Evolutionary conservation across 2,797 vertebrate species (phyloP).

Genomic region (Acanthis flammea): DNA sequence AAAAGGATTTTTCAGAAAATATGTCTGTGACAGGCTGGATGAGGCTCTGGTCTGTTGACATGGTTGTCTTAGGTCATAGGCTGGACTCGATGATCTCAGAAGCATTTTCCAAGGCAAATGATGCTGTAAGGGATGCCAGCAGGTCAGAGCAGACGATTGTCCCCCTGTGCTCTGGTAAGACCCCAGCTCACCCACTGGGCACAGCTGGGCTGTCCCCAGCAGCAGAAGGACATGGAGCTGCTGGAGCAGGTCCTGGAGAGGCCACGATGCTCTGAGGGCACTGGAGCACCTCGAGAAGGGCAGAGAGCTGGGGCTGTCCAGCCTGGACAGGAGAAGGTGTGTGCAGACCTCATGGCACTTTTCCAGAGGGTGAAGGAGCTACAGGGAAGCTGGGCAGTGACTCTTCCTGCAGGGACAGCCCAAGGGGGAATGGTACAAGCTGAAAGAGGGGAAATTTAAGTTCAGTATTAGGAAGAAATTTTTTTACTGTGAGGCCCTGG

Average conservation of each 20-base stretch:
- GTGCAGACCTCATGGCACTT: neutral
- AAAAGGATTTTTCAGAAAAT: neutral
- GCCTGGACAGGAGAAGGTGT: rapidly evolving
- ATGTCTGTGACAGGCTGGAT: neutral
- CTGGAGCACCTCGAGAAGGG: neutral
- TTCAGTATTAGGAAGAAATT: neutral
- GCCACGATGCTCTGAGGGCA: rapidly evolving
- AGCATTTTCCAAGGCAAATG: neutral
- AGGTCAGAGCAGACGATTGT: rapidly evolving
- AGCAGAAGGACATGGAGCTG: rapidly evolving
- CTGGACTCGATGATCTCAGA: neutral
- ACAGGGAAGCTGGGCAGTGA: rapidly evolving
- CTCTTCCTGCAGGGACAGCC: neutral
- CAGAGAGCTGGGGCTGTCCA: neutral
- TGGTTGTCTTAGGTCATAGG: rapidly evolving
- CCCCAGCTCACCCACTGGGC: rapidly evolving
- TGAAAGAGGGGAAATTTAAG: neutral
- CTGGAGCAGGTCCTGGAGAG: neutral
- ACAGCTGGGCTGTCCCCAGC: neutral
- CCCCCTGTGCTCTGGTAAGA: neutral
- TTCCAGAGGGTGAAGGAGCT: neutral
- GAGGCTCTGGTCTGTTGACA: neutral
- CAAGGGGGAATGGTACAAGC: neutral
- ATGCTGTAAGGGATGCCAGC: neutral
- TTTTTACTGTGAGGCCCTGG: rapidly evolving